A percentile compares a stretch with the other conserved stretches of the same genome.
These are phyloP conservation scores for Cheiracanthium punctorium DNA, from an alignment of 2,888 invertebrate genomes.

Conservation along the genomic window DNA sequence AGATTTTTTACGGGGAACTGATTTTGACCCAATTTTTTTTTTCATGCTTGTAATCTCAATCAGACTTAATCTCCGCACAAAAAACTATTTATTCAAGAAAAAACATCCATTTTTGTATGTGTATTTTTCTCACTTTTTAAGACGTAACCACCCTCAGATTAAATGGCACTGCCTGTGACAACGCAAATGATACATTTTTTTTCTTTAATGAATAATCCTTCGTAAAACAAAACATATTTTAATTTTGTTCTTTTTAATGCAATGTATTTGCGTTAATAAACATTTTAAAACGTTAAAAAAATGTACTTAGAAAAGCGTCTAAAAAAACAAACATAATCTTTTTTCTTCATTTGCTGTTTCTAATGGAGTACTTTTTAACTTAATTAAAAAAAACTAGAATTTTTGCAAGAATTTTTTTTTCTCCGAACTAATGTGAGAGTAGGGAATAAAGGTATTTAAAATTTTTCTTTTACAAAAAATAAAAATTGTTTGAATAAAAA, in stretches of 20 bases:
- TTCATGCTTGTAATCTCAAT: neutral
- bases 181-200: neutral
- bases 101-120: neutral
- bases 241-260: neutral
- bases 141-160: neutral
- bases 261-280: neutral
- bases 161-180: neutral
- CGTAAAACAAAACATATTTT: neutral
- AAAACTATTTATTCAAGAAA: neutral
- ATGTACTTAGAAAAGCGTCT: no score
- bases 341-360: no score
- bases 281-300: no score
- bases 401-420: no score
- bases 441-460: no score
- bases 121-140: conserved; percentile 4
- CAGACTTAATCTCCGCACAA: neutral
- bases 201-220: neutral
- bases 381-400: no score
- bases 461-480: no score
- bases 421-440: no score
- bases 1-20: neutral
- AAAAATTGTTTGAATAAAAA: no score
- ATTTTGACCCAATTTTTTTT: neutral
- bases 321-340: no score
- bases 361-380: no score